Percentiles rank a stretch among this genome's conserved stretches.
Conservation (phyloP, 2,797 vertebrate genomes). For the Mus spretus region DNA sequence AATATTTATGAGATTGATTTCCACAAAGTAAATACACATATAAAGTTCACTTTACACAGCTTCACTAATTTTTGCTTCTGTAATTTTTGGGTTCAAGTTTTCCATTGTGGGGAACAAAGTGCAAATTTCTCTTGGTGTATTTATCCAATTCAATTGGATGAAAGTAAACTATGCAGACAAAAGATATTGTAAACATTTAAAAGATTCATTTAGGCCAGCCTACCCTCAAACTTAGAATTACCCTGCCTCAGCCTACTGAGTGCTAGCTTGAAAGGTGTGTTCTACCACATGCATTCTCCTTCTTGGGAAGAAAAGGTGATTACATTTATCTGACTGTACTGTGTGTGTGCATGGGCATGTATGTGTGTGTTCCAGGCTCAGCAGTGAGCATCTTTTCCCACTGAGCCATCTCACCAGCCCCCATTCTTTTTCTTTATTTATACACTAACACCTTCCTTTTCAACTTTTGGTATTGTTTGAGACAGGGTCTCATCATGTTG, state of each 20-base stretch:
- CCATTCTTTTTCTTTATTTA: slow-evolving; percentile 16
- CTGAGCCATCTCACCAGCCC: neutral
- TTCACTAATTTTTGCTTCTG: slow-evolving; percentile 38
- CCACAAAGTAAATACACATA: neutral
- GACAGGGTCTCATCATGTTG: neutral
- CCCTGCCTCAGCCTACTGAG: neutral
- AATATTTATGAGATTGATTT: slow-evolving; percentile 40
- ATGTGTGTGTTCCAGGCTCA: neutral
- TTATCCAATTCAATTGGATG: slow-evolving; percentile 11
- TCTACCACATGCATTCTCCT: neutral
- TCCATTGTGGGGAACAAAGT: slow-evolving; percentile 42
- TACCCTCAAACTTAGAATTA: neutral
- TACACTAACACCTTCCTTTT: slow-evolving; percentile 17
- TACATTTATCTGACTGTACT: neutral
- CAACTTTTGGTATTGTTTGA: neutral
- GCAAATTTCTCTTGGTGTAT: slow-evolving; percentile 34
- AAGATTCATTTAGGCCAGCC: neutral
- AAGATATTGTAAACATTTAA: neutral
- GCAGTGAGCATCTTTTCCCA: neutral
- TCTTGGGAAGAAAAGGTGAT: neutral
- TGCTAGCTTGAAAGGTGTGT: neutral
- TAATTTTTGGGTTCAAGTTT: slow-evolving; percentile 35
- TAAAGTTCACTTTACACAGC: neutral
- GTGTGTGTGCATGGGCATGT: too few species aligned
- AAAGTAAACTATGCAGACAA: slow-evolving; percentile 58